Conservation (phyloP, 1,140 invertebrate species). For the Metaphire vulgaris region DNA sequence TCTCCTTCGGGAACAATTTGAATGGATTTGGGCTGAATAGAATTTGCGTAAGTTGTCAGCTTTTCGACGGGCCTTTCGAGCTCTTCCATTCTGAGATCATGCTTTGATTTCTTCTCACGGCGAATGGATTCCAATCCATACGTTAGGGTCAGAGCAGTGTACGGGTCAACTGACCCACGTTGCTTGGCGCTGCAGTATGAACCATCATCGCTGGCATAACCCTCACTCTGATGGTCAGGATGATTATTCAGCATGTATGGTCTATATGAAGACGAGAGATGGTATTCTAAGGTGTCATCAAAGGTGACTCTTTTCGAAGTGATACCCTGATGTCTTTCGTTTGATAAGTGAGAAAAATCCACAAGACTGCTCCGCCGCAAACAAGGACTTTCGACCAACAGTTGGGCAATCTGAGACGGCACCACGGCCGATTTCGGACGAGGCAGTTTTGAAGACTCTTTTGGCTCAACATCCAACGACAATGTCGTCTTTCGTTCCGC, state of each 20-base stretch:
- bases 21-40: background rate
- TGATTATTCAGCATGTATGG: background rate
- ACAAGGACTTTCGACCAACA: background rate
- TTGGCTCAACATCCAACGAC: background rate
- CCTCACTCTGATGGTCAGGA: constrained; percentile 2
- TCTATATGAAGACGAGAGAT: background rate
- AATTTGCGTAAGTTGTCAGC: background rate
- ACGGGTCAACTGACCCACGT: background rate
- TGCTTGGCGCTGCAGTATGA: background rate
- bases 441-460: constrained; percentile 3
- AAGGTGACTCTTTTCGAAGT: constrained; percentile 20
- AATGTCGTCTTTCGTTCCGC: background rate
- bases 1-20: background rate
- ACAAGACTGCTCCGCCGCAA: background rate
- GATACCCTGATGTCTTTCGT: background rate
- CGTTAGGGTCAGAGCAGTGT: constrained; percentile 1
- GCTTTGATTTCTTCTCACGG: background rate
- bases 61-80: too few relatives aligned
- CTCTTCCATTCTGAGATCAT: background rate
- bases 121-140: background rate
- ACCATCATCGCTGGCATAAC: background rate
- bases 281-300: background rate
- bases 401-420: background rate
- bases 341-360: background rate
- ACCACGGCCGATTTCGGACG: background rate